These are phyloP conservation scores for Amphipoea lucens DNA, from an alignment of 2,888 invertebrate genomes.

Conservation along the genomic window DNA sequence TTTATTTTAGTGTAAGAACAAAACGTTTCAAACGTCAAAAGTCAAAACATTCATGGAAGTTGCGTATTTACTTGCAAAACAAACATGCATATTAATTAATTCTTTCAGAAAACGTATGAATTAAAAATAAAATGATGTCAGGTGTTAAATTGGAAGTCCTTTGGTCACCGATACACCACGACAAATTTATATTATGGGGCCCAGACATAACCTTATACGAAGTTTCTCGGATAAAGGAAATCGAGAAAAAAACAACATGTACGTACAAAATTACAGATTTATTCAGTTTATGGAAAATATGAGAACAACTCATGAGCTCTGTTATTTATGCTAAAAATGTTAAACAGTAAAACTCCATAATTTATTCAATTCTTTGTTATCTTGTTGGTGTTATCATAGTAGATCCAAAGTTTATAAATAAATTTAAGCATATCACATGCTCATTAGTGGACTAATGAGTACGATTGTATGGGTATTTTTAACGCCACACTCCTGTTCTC, in stretches of 20 bases:
- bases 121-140: slow-evolving; percentile 75
- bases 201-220: slow-evolving; percentile 97
- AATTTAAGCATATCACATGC: slow-evolving; percentile 4
- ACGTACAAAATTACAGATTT: slow-evolving; percentile 34
- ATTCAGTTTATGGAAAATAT: not conserved
- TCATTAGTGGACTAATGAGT: slow-evolving; percentile 33
- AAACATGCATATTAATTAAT: slow-evolving; percentile 51
- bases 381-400: slow-evolving; percentile 31
- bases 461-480: not conserved
- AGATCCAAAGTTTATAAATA: slow-evolving; percentile 18
- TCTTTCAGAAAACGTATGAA: slow-evolving; percentile 11
- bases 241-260: slow-evolving; percentile 87
- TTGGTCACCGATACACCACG: slow-evolving; percentile 94
- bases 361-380: slow-evolving; percentile 34
- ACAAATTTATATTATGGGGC: slow-evolving; percentile 97
- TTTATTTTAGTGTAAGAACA: slow-evolving; percentile 37
- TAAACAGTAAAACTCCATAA: not conserved
- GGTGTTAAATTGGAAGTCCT: slow-evolving; percentile 93
- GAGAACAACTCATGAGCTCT: not conserved
- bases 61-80: slow-evolving; percentile 50
- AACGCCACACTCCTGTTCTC: not conserved
- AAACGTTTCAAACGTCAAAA: slow-evolving; percentile 59
- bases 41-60: slow-evolving; percentile 55
- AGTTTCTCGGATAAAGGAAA: slow-evolving; percentile 91
- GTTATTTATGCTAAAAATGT: not conserved